A percentile compares a stretch with the other conserved stretches of the same genome.
Conservation (phyloP, 2,888 invertebrate species). For the Herminia tarsipennalis region DNA sequence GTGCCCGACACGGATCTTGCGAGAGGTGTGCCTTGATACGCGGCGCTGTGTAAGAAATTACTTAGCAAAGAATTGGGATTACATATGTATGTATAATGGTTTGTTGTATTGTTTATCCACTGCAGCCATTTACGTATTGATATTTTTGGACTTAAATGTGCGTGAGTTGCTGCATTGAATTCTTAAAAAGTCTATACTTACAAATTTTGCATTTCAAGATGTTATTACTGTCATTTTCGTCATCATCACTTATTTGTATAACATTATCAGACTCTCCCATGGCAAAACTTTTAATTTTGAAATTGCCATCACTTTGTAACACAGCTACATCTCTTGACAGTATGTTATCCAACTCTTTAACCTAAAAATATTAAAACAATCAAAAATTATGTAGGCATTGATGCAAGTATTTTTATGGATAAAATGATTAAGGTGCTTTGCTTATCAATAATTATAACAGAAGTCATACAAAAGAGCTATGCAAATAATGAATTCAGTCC, state of each 20-base stretch:
- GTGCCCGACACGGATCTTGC: constrained; percentile 85
- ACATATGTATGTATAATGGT: too few relatives aligned
- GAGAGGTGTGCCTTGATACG: constrained; percentile 77
- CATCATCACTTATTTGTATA: constrained; percentile 83
- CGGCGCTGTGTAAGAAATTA: constrained; percentile 75
- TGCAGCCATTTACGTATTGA: constrained; percentile 68
- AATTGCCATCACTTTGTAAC: constrained; percentile 89
- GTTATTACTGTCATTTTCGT: constrained; percentile 58
- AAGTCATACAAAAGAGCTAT: too few relatives aligned
- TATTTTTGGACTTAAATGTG: too few relatives aligned
- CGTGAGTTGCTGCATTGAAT: too few relatives aligned
- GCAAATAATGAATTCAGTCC: too few relatives aligned
- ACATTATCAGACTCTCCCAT: constrained; percentile 61
- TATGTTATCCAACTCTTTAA: constrained; percentile 85
- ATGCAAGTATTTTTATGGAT: too few relatives aligned
- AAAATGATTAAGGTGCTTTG: too few relatives aligned
- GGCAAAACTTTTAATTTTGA: constrained; percentile 60
- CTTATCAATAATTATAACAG: too few relatives aligned
- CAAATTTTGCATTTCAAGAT: constrained; percentile 75
- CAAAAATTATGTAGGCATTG: too few relatives aligned
- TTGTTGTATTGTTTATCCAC: too few relatives aligned
- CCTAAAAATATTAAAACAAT: constrained; percentile 62
- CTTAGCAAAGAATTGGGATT: constrained; percentile 55
- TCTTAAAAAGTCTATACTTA: constrained; percentile 51
- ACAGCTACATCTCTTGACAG: constrained; percentile 85